Evolutionary conservation across 2,113 vertebrate genomes (phyloP).

Genomic region (Nestor notabilis): DNA sequence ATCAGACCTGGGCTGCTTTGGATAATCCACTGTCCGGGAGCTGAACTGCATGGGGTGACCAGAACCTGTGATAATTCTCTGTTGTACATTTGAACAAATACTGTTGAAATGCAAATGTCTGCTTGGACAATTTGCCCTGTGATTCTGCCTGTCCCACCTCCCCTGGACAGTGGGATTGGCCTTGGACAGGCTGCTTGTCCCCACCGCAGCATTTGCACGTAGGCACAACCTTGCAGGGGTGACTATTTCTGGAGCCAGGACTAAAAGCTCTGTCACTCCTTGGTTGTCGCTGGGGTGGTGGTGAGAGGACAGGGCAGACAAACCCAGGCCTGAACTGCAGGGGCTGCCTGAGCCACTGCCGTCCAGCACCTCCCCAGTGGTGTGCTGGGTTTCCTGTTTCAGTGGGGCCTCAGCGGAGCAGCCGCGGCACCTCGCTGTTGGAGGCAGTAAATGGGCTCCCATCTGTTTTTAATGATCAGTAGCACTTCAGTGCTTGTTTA

Average conservation of each 20-base stretch:
- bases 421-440: background rate
- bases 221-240: background rate
- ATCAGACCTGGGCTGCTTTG: background rate
- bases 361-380: background rate
- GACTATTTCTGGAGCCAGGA: background rate
- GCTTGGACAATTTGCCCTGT: background rate
- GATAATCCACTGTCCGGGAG: background rate
- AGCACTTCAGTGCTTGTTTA: constrained; percentile 61
- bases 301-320: background rate
- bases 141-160: background rate
- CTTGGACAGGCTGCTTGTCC: background rate
- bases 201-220: accelerated
- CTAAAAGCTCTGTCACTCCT: background rate
- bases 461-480: constrained; percentile 62
- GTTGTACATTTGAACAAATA: background rate
- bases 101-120: background rate
- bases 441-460: constrained; percentile 56
- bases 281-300: background rate
- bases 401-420: background rate
- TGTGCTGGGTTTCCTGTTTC: background rate
- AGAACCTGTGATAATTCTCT: background rate
- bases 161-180: background rate
- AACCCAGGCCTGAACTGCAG: background rate
- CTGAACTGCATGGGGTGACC: background rate
- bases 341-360: background rate